Conservation (phyloP, 2,797 vertebrate species). For the Brachyrhaphis roseni region DNA sequence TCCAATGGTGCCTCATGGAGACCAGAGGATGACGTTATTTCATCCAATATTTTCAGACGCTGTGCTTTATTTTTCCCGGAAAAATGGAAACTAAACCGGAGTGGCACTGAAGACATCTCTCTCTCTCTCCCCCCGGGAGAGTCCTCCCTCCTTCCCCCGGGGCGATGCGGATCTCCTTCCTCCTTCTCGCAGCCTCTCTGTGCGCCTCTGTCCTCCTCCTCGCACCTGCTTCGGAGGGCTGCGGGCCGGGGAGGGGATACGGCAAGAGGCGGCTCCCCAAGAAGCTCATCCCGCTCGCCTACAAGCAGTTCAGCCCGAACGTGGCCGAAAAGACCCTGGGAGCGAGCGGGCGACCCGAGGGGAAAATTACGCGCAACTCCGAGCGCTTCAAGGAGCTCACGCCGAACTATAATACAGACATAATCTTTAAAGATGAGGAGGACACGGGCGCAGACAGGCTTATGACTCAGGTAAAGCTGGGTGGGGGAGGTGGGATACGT, state of each 20-base stretch:
- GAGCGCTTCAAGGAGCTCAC: constrained; percentile 96
- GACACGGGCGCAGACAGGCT: constrained; percentile 93
- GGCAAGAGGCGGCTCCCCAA: constrained; percentile 92
- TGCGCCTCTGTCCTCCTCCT: constrained; percentile 85
- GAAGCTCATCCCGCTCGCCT: constrained; percentile 93
- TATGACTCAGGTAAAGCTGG: constrained; percentile 92
- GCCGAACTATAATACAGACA: constrained; percentile 97
- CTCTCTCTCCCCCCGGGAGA: constrained; percentile 73
- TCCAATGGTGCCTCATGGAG: constrained; percentile 63
- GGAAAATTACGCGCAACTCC: constrained; percentile 93
- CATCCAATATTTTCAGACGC: constrained; percentile 55
- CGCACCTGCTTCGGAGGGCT: constrained; percentile 88
- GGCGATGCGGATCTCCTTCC: constrained; percentile 87
- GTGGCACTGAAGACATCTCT: constrained; percentile 76
- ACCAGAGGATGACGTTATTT: constrained; percentile 60
- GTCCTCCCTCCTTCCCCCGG: constrained; percentile 67
- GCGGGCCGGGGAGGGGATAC: constrained; percentile 96
- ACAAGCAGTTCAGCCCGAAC: constrained; percentile 97
- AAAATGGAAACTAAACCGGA: constrained; percentile 81
- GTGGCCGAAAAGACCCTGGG: constrained; percentile 97
- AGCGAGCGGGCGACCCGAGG: constrained; percentile 95
- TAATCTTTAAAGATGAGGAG: constrained; percentile 99
- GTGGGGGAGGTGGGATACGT: constrained; percentile 1
- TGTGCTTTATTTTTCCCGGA: constrained; percentile 79
- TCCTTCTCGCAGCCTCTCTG: constrained; percentile 84